phyloP scores from a whole-genome alignment of 1,140 invertebrate genomes.

The Drosophila neocordata region DNA sequence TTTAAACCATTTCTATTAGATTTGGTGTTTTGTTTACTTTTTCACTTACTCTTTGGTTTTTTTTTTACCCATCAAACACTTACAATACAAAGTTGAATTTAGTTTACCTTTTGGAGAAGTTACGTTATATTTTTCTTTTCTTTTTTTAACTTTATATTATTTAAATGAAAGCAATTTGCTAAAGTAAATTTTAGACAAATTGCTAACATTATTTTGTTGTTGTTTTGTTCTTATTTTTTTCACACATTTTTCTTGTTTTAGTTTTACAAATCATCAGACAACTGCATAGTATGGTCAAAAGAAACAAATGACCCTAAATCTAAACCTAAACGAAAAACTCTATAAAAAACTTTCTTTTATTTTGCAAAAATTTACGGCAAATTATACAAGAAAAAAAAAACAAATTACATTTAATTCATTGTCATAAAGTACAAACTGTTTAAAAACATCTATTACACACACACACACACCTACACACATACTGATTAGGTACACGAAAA shows the following conservation, averaged over 20 bases:
- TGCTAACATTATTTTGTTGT: constrained; percentile 24
- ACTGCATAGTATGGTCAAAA: constrained; percentile 83
- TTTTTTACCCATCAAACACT: not conserved
- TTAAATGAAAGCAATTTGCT: constrained; percentile 43
- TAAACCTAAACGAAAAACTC: constrained; percentile 7
- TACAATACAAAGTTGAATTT: constrained; percentile 1
- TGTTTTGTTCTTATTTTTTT: not conserved
- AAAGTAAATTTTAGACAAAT: constrained; percentile 42
- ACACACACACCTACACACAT: constrained; percentile 39
- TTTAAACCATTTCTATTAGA: not conserved
- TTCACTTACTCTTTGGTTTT: not conserved
- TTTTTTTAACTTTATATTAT: not conserved
- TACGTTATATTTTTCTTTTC: constrained; percentile 8
- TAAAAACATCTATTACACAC: constrained; percentile 13
- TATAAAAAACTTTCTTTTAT: not conserved
- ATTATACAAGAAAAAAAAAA: constrained; percentile 16
- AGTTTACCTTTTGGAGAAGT: constrained; percentile 2
- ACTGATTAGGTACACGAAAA: constrained; percentile 28
- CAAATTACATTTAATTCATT: not conserved
- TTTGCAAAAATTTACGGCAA: not conserved
- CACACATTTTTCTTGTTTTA: constrained; percentile 13
- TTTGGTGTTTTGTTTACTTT: not conserved
- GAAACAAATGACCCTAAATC: constrained; percentile 53
- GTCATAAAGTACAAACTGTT: not conserved
- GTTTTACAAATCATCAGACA: constrained; percentile 78